These are phyloP conservation scores for Perccottus glenii DNA, from an alignment of 2,113 vertebrate genomes.

Conservation along the genomic window DNA sequence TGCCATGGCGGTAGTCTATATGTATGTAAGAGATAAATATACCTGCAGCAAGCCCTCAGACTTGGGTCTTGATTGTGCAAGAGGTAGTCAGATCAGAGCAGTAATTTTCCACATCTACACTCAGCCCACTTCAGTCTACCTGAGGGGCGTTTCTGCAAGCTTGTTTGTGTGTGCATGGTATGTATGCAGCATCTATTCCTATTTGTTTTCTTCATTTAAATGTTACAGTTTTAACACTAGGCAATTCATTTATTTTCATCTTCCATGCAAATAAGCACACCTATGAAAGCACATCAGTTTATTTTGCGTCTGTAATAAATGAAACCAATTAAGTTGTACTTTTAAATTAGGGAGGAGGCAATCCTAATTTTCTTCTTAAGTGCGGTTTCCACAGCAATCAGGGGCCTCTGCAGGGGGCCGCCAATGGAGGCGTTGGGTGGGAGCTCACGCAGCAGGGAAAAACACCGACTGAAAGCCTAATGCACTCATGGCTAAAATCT, in stretches of 20 bases:
- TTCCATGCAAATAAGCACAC: slow-evolving; percentile 59
- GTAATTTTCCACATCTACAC: slow-evolving; percentile 78
- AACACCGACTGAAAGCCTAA: slow-evolving; percentile 66
- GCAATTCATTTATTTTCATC: slow-evolving; percentile 45
- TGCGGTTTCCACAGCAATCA: slow-evolving; percentile 80
- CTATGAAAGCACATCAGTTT: slow-evolving; percentile 63
- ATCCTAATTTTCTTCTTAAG: slow-evolving; percentile 80
- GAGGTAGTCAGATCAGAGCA: slow-evolving; percentile 59
- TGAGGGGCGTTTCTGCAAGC: slow-evolving; percentile 50
- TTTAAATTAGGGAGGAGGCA: slow-evolving; percentile 77
- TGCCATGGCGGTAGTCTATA: slow-evolving; percentile 43
- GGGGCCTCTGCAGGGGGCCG: slow-evolving; percentile 73
- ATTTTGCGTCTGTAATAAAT: slow-evolving; percentile 73
- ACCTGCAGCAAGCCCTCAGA: slow-evolving; percentile 66
- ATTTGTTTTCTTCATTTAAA: slow-evolving; percentile 24
- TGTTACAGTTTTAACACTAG: slow-evolving; percentile 18
- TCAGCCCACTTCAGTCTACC: slow-evolving; percentile 52
- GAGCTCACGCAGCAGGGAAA: slow-evolving; percentile 70
- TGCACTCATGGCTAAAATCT: slow-evolving; percentile 59
- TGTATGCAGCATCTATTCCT: background rate
- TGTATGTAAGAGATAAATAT: slow-evolving; percentile 75
- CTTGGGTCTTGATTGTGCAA: slow-evolving; percentile 74
- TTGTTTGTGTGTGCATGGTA: slow-evolving; percentile 5
- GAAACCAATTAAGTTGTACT: slow-evolving; percentile 77
- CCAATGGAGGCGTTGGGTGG: slow-evolving; percentile 74